A percentile compares a stretch with the other conserved stretches of the same genome.
These are phyloP conservation scores for Pygoscelis antarcticus DNA, from an alignment of 2,113 vertebrate species.

Conservation along the genomic window DNA sequence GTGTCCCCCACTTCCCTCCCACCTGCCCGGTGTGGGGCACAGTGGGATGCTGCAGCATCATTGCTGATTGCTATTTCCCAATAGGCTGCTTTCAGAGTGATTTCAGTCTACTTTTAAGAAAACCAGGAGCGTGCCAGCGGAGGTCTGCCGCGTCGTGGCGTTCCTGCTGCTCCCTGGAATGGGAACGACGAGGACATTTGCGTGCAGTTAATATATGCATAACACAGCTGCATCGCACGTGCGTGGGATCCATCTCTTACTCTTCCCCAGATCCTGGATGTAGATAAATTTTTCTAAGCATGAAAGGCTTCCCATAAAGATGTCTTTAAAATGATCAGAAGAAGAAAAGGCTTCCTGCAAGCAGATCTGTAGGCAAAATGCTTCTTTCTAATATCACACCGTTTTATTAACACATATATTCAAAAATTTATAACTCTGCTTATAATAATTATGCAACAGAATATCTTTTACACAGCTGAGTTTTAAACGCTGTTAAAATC, in stretches of 20 bases:
- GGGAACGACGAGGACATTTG: neutral
- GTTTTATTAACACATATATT: neutral
- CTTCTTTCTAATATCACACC: neutral
- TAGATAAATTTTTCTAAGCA: neutral
- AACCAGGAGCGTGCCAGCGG: fast-evolving
- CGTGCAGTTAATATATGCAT: neutral
- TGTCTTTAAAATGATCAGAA: neutral
- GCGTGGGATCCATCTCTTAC: neutral
- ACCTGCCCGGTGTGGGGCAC: neutral
- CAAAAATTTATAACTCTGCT: neutral
- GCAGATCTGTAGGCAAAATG: neutral
- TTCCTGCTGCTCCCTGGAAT: neutral
- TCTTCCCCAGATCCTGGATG: neutral
- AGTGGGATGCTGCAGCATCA: neutral
- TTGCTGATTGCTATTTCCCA: neutral
- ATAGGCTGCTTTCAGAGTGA: neutral
- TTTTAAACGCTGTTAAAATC: neutral
- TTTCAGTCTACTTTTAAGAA: neutral
- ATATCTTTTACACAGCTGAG: neutral
- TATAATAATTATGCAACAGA: neutral
- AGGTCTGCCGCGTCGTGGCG: fast-evolving
- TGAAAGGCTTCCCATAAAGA: conserved; percentile 25
- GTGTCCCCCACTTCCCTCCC: neutral
- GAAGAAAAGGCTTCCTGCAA: neutral
- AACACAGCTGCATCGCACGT: neutral